A percentile compares a stretch with the other conserved stretches of the same genome.
Evolutionary conservation across 2,797 vertebrate genomes (phyloP).

Genomic region (Liparis tanakae): DNA sequence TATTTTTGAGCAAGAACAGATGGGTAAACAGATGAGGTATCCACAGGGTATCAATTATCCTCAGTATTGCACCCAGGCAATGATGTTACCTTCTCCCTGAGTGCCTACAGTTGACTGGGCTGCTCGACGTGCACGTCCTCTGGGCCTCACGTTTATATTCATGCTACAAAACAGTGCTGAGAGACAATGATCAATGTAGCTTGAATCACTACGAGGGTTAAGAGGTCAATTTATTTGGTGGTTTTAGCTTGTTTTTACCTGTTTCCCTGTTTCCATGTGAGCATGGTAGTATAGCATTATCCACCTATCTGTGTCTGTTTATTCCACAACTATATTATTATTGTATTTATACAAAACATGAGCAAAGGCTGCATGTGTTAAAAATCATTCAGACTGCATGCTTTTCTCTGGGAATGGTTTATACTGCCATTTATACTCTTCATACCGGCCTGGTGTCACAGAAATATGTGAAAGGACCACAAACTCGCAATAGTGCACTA

Average conservation of each 20-base stretch:
- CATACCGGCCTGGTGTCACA: neutral
- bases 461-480: neutral
- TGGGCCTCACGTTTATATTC: slow-evolving; percentile 23
- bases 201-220: slow-evolving; percentile 23
- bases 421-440: neutral
- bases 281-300: neutral
- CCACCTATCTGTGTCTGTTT: slow-evolving; percentile 2
- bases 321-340: neutral
- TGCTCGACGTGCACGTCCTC: slow-evolving; percentile 8
- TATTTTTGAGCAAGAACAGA: slow-evolving; percentile 69
- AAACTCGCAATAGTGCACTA: neutral
- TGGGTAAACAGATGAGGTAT: slow-evolving; percentile 70
- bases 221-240: slow-evolving; percentile 6
- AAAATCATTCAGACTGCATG: neutral
- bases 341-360: neutral
- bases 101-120: slow-evolving; percentile 32
- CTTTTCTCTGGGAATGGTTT: neutral
- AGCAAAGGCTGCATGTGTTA: neutral
- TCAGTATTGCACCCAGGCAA: slow-evolving; percentile 48
- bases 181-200: slow-evolving; percentile 13
- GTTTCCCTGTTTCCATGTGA: neutral
- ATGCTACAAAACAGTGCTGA: slow-evolving; percentile 9
- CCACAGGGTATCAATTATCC: slow-evolving; percentile 71
- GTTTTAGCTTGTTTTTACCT: neutral
- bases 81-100: slow-evolving; percentile 41